phyloP scores from a whole-genome alignment of 2,888 invertebrate species.

The Latrodectus elegans region DNA sequence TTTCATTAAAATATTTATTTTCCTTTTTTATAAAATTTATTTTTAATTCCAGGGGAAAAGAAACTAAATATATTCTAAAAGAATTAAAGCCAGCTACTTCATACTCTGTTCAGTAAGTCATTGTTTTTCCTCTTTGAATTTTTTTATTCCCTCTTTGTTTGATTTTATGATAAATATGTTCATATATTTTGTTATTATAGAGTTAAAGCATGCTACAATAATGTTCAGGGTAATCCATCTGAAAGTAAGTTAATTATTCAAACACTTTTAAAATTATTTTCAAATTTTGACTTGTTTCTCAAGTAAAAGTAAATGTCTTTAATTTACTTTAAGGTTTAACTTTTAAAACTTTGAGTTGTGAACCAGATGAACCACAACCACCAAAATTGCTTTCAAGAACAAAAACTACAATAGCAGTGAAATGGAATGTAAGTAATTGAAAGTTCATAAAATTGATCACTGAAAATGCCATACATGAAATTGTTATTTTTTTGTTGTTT shows the following conservation, averaged over 20 bases:
- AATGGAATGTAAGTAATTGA: conserved; percentile 75
- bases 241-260: conserved; percentile 75
- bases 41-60: conserved; percentile 44
- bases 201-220: conserved; percentile 84
- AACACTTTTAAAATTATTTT: neutral
- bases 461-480: too few species aligned
- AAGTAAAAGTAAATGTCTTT: neutral
- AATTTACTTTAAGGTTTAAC: conserved; percentile 78
- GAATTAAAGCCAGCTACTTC: conserved; percentile 89
- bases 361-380: conserved; percentile 83
- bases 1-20: neutral
- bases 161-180: neutral
- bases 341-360: conserved; percentile 87
- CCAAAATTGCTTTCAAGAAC: conserved; percentile 84
- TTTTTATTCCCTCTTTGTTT: neutral
- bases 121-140: neutral
- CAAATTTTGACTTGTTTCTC: neutral
- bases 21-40: neutral
- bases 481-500: too few species aligned
- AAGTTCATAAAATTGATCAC: too few species aligned
- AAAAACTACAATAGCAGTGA: conserved; percentile 79
- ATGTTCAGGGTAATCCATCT: conserved; percentile 84
- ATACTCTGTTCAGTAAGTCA: conserved; percentile 83
- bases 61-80: conserved; percentile 11
- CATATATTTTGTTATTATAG: conserved; percentile 70